phyloP scores from a whole-genome alignment of 2,113 vertebrate species.

The Suricata suricatta region DNA sequence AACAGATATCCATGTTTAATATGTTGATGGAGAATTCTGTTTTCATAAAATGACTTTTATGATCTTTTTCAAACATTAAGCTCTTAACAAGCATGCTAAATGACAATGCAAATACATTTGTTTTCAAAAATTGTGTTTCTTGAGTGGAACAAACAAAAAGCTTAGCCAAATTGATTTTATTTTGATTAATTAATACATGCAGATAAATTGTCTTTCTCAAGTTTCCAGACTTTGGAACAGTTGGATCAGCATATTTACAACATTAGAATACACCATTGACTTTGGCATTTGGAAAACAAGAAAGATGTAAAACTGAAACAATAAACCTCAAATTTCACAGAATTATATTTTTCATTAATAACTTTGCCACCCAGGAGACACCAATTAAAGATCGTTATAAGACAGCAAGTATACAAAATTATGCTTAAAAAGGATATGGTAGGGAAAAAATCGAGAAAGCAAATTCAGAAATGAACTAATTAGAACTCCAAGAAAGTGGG shows the following conservation, averaged over 20 bases:
- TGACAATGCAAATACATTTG: neutral
- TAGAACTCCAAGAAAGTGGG: neutral
- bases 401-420: neutral
- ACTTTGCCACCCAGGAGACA: neutral
- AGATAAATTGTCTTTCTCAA: neutral
- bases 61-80: slow-evolving; percentile 7
- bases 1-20: neutral
- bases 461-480: slow-evolving; percentile 1
- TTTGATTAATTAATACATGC: neutral
- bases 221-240: neutral
- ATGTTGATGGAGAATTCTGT: neutral
- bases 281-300: neutral
- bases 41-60: neutral
- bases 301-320: neutral
- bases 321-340: neutral
- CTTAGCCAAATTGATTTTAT: neutral
- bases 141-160: neutral
- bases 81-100: neutral
- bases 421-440: neutral
- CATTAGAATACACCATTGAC: neutral
- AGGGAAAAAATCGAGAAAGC: neutral
- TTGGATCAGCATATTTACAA: neutral
- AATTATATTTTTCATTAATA: neutral
- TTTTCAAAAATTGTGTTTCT: neutral
- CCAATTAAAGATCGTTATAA: neutral